Percentiles rank a stretch among this genome's conserved stretches.
These are phyloP conservation scores for Meliscaeva auricollis DNA, from an alignment of 2,888 invertebrate species.

Conservation along the genomic window DNA sequence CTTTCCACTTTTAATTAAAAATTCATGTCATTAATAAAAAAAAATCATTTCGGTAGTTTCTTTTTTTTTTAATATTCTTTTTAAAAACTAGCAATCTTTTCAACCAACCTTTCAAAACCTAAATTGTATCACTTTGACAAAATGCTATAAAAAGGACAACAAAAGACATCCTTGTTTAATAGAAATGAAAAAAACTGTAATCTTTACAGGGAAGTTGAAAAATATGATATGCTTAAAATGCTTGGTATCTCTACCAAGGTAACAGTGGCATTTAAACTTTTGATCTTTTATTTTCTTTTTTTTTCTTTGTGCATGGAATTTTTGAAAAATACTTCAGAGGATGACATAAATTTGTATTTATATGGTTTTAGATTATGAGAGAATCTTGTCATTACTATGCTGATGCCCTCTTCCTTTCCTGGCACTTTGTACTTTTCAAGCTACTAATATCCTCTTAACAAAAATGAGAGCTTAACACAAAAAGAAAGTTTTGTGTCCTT, in stretches of 20 bases:
- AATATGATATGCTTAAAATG: neutral
- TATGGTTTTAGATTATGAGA: conserved; percentile 10
- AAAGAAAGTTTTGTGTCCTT: conserved; percentile 30
- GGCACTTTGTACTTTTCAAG: neutral
- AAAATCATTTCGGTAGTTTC: too few relatives aligned
- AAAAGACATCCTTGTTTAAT: too few relatives aligned
- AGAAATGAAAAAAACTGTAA: too few relatives aligned
- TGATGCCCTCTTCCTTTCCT: neutral
- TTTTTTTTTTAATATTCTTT: too few relatives aligned
- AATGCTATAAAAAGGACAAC: too few relatives aligned
- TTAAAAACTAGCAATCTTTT: too few relatives aligned
- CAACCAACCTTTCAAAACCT: too few relatives aligned
- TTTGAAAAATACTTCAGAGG: neutral
- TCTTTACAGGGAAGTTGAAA: too few relatives aligned
- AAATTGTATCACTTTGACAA: too few relatives aligned
- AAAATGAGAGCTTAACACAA: conserved; percentile 29
- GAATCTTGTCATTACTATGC: conserved; percentile 20
- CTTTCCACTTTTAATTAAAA: too few relatives aligned
- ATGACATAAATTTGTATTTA: neutral
- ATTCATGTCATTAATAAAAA: too few relatives aligned
- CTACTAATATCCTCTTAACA: conserved; percentile 17
- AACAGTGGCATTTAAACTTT: neutral
- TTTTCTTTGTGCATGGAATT: neutral
- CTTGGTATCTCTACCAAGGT: neutral
- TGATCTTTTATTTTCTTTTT: too few relatives aligned